Evolutionary conservation across 2,888 invertebrate species (phyloP).

Genomic region (Caenorhabditis drosophilae): DNA sequence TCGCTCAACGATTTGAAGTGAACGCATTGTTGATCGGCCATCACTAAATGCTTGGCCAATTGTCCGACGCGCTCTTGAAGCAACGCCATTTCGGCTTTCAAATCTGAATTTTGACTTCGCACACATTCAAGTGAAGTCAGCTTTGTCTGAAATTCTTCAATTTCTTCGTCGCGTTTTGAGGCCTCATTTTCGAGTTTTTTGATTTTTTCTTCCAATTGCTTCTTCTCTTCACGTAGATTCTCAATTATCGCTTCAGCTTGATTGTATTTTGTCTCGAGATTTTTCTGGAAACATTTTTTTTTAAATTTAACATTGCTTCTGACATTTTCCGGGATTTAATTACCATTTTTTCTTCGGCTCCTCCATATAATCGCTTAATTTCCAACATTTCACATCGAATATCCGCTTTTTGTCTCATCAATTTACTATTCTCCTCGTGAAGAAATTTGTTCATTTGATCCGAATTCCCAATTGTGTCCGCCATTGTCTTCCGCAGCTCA

Average conservation of each 20-base stretch:
- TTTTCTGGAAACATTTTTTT: background rate
- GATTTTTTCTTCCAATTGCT: background rate
- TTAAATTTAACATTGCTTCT: background rate
- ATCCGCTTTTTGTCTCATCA: constrained; percentile 31
- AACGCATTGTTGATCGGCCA: constrained; percentile 20
- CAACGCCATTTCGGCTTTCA: constrained; percentile 13
- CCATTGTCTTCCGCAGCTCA: constrained; percentile 75
- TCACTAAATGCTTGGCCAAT: constrained; percentile 11
- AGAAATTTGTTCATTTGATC: constrained; percentile 32
- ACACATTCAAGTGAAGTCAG: constrained; percentile 10
- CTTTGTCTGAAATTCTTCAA: constrained; percentile 13
- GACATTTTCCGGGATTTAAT: background rate
- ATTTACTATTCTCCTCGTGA: constrained; percentile 6
- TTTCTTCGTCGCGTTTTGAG: constrained; percentile 9
- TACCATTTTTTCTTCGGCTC: constrained; percentile 3
- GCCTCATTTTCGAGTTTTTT: background rate
- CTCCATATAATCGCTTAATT: constrained; percentile 9
- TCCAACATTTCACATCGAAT: constrained; percentile 34
- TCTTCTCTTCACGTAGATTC: background rate
- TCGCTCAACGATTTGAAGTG: constrained; percentile 14
- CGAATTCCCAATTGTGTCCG: constrained; percentile 23
- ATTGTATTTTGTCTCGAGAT: constrained; percentile 15
- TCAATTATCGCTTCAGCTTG: constrained; percentile 12
- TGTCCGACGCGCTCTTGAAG: constrained; percentile 9
- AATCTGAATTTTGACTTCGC: constrained; percentile 8